A percentile compares a stretch with the other conserved stretches of the same genome.
phyloP scores from a whole-genome alignment of 2,888 invertebrate species.

The Drosophila siamana region DNA sequence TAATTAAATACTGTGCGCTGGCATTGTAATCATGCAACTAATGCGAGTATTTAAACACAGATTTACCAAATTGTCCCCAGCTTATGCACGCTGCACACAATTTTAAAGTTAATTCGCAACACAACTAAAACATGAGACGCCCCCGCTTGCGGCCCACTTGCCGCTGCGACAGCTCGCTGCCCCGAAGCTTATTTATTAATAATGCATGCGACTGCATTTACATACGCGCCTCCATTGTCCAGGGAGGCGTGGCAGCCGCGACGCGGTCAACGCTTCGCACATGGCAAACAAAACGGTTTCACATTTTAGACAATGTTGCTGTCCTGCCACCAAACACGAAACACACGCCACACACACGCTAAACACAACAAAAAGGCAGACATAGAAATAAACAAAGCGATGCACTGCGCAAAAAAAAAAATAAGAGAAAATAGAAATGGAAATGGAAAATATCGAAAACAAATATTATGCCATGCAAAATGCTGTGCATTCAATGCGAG shows the following conservation, averaged over 20 bases:
- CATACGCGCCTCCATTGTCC: slow-evolving; percentile 30
- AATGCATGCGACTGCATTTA: slow-evolving; percentile 56
- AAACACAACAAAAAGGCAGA: slow-evolving; percentile 5
- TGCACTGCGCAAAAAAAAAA: slow-evolving; percentile 9
- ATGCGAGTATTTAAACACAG: slow-evolving; percentile 15
- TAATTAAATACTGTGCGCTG: slow-evolving; percentile 2
- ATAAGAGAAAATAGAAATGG: too few species aligned
- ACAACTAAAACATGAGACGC: slow-evolving; percentile 9
- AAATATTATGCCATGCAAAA: neutral
- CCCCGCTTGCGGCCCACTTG: too few species aligned
- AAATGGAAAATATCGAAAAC: neutral
- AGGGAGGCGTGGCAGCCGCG: slow-evolving; percentile 29
- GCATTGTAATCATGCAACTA: slow-evolving; percentile 9
- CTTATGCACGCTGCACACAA: slow-evolving; percentile 1
- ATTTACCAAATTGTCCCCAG: slow-evolving; percentile 1
- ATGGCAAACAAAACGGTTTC: slow-evolving; percentile 56
- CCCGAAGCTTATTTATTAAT: slow-evolving; percentile 56
- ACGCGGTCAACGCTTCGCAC: slow-evolving; percentile 48
- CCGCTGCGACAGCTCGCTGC: too few species aligned
- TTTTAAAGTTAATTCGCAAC: slow-evolving; percentile 34
- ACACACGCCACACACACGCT: slow-evolving; percentile 12
- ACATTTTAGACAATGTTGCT: slow-evolving; percentile 51
- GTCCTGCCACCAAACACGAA: slow-evolving; percentile 26
- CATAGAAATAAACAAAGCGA: slow-evolving; percentile 14
- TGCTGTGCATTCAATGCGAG: neutral